Conservation (phyloP, 2,797 vertebrate species). For the Steatocranus sp. region DNA sequence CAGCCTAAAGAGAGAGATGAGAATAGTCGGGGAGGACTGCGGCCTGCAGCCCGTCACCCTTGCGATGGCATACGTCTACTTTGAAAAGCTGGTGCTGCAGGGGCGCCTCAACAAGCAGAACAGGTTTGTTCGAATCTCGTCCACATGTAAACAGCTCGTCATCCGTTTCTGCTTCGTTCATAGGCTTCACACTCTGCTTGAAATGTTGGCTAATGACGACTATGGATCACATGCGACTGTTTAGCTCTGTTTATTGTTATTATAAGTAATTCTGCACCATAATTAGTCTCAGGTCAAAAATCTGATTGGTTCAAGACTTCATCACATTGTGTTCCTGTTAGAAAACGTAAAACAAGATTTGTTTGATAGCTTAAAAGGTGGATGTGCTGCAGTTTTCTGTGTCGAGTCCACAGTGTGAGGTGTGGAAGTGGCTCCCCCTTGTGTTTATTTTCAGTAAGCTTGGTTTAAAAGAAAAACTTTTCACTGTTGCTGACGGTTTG, state of each 20-base stretch:
- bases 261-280: accelerated
- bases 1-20: conserved; percentile 95
- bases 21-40: conserved; percentile 86
- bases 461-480: accelerated
- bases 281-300: neutral
- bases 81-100: conserved; percentile 96
- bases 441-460: neutral
- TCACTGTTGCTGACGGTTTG: neutral
- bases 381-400: neutral
- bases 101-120: conserved; percentile 96
- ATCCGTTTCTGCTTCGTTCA: accelerated
- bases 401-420: neutral
- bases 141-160: accelerated
- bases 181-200: neutral
- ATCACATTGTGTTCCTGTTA: accelerated
- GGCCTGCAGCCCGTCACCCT: conserved; percentile 89
- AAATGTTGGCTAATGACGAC: neutral
- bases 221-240: accelerated
- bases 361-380: neutral
- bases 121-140: conserved; percentile 38
- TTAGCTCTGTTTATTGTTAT: neutral
- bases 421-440: neutral
- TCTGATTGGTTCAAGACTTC: neutral
- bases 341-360: neutral
- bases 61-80: conserved; percentile 95